Percentiles rank a stretch among this genome's conserved stretches.
phyloP scores from a whole-genome alignment of 2,888 invertebrate genomes.

The Lithophane socia region DNA sequence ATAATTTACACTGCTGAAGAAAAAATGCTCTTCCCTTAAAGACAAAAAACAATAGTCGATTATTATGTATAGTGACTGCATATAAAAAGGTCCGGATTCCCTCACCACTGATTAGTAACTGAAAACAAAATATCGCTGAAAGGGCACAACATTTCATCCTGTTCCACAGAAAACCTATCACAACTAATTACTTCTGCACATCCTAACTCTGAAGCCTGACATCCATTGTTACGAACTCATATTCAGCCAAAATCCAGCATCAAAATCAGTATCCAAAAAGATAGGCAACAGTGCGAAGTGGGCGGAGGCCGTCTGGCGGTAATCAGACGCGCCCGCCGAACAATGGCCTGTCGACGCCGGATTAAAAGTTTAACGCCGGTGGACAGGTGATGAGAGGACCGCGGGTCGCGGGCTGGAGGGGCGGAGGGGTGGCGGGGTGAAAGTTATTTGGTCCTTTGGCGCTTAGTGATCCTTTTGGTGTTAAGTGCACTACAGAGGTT shows the following conservation, averaged over 20 bases:
- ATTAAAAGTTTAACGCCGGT: conserved; percentile 81
- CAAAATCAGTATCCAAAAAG: conserved; percentile 53
- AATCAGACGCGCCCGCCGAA: conserved; percentile 81
- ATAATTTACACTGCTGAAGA: background rate
- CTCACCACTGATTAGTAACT: background rate
- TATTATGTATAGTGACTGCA: background rate
- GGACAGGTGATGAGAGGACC: conserved; percentile 65
- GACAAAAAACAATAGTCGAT: background rate
- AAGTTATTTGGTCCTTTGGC: conserved; percentile 6
- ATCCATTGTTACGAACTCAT: conserved; percentile 38
- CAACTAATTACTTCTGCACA: conserved; percentile 27
- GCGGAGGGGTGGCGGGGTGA: too few relatives aligned
- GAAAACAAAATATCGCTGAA: background rate
- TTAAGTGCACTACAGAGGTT: background rate
- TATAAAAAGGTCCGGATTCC: background rate
- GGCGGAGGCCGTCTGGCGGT: conserved; percentile 71
- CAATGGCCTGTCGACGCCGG: conserved; percentile 83
- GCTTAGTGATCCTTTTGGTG: background rate
- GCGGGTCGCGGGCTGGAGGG: conserved; percentile 11
- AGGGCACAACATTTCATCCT: background rate
- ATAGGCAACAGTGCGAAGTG: conserved; percentile 55
- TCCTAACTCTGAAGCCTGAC: conserved; percentile 20
- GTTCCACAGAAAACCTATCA: conserved; percentile 2
- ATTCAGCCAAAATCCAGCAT: conserved; percentile 22
- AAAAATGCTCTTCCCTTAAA: background rate